phyloP scores from a whole-genome alignment of 2,113 vertebrate genomes.

The Syrrhaptes paradoxus region DNA sequence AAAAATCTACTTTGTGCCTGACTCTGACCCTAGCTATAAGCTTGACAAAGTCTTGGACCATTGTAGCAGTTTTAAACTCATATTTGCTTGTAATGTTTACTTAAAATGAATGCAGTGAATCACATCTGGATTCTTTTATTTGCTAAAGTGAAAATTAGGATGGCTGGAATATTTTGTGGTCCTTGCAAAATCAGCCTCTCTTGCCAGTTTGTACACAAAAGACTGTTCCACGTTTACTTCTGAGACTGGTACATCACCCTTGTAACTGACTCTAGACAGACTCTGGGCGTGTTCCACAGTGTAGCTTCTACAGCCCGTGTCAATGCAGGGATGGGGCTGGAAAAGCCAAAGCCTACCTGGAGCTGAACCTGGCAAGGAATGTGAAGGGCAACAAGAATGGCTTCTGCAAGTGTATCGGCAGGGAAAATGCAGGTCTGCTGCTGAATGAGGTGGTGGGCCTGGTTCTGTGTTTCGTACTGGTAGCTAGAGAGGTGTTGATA shows the following conservation, averaged over 20 bases:
- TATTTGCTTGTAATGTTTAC: background rate
- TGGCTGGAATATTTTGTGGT: background rate
- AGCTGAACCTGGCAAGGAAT: background rate
- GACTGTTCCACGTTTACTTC: background rate
- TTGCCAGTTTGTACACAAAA: background rate
- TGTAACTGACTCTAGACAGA: background rate
- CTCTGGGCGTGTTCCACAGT: accelerated
- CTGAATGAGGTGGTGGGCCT: background rate
- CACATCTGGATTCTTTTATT: background rate
- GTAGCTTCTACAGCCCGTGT: background rate
- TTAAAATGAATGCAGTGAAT: background rate
- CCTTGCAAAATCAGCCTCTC: background rate
- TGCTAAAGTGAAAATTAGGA: background rate
- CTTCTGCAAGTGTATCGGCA: background rate
- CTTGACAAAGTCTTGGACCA: background rate
- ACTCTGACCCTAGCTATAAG: background rate
- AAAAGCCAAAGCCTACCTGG: background rate
- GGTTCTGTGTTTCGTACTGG: too few relatives aligned
- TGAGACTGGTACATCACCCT: background rate
- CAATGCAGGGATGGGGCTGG: background rate
- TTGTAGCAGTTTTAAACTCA: background rate
- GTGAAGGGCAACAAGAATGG: background rate
- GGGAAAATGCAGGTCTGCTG: background rate
- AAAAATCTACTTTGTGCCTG: background rate
- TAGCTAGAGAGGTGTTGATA: too few relatives aligned